Evolutionary conservation across 1,140 invertebrate species (phyloP).

Genomic region (Plectus sambesii): DNA sequence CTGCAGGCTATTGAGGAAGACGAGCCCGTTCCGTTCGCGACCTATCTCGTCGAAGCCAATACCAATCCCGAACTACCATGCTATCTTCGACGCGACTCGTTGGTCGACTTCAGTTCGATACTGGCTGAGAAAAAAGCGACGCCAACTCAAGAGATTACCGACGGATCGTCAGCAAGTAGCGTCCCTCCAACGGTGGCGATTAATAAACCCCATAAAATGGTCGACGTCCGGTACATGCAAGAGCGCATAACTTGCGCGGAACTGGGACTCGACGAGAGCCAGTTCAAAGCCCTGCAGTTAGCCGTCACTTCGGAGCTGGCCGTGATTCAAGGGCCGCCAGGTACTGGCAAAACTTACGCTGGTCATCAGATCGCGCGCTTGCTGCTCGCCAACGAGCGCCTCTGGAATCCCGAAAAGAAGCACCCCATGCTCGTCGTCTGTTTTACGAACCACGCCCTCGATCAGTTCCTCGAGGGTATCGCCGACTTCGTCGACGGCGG

Average conservation of each 20-base stretch:
- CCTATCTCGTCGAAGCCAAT: slow-evolving; percentile 33
- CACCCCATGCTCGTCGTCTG: slow-evolving; percentile 66
- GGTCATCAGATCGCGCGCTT: slow-evolving; percentile 50
- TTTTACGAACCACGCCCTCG: slow-evolving; percentile 74
- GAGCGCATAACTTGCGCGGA: neutral
- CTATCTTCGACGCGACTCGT: slow-evolving; percentile 11
- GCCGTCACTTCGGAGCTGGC: slow-evolving; percentile 51
- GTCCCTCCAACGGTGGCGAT: too few species aligned
- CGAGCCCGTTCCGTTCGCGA: slow-evolving; percentile 45
- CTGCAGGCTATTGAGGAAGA: slow-evolving; percentile 41
- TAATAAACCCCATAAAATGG: too few species aligned
- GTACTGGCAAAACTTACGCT: slow-evolving; percentile 67
- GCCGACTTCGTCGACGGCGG: slow-evolving; percentile 29
- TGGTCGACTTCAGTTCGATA: slow-evolving; percentile 24
- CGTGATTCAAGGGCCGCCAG: slow-evolving; percentile 65
- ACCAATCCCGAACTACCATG: slow-evolving; percentile 8
- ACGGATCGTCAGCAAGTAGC: too few species aligned
- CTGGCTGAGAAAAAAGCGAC: too few species aligned
- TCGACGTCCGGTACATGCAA: slow-evolving; percentile 22
- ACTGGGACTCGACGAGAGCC: slow-evolving; percentile 46
- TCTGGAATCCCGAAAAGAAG: slow-evolving; percentile 44
- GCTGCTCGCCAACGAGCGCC: slow-evolving; percentile 20
- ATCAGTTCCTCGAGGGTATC: slow-evolving; percentile 72
- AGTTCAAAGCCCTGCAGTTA: slow-evolving; percentile 48
- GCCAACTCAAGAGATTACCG: too few species aligned